phyloP scores from a whole-genome alignment of 2,797 vertebrate genomes.

The Pseudomugil gertrudae region DNA sequence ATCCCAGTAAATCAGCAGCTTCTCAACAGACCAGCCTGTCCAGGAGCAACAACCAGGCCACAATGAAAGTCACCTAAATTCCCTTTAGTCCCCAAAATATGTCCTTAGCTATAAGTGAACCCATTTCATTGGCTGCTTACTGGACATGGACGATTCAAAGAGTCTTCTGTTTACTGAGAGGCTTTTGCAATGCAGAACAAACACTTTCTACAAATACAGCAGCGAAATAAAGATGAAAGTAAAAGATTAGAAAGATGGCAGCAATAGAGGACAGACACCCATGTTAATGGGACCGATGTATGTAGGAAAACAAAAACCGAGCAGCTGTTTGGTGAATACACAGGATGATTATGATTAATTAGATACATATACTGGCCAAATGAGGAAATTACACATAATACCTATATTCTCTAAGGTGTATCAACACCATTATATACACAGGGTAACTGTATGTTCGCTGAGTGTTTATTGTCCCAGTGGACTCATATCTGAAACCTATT shows the following conservation, averaged over 20 bases:
- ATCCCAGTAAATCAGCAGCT: too few species aligned
- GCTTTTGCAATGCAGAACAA: background rate
- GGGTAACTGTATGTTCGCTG: background rate
- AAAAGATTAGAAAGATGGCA: background rate
- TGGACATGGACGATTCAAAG: too few species aligned
- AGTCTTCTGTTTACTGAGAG: too few species aligned
- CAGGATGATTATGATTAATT: conserved; percentile 32
- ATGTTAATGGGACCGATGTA: too few species aligned
- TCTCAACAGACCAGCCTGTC: too few species aligned
- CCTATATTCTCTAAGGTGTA: conserved; percentile 14
- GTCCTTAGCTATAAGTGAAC: too few species aligned
- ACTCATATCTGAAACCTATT: conserved; percentile 38
- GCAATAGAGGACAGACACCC: background rate
- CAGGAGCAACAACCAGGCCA: too few species aligned
- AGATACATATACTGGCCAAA: conserved; percentile 6
- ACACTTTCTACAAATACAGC: background rate
- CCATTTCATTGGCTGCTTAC: too few species aligned
- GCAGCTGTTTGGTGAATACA: conserved; percentile 32
- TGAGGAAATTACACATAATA: conserved; percentile 14
- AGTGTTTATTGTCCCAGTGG: conserved; percentile 33
- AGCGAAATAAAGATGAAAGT: background rate
- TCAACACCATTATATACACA: conserved; percentile 24
- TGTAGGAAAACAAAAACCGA: too few species aligned
- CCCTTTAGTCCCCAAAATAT: too few species aligned
- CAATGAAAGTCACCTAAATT: too few species aligned